Base-by-base conservation (phyloP, 2,797 vertebrate species). In the Labroides dimidiatus region DNA sequence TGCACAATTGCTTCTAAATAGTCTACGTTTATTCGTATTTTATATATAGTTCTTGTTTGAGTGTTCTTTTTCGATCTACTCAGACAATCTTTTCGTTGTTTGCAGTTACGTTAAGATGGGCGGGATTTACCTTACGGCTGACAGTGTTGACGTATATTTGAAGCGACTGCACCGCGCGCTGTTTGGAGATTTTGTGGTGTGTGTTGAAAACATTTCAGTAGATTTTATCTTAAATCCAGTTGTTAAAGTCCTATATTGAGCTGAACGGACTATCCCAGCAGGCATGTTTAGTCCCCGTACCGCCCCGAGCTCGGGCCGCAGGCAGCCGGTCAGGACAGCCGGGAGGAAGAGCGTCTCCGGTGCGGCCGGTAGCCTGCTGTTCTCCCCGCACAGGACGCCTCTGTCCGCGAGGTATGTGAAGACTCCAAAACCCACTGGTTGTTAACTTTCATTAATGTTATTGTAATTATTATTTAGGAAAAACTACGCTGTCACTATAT, bases 231-330 rank as follows among this genome's bases (percentile, higher is more conserved):
- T 33, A 33, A 33, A 33, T 1, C 11, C 37, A 0, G 41, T 3
- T 3, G 16, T 6, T 19, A 5, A 7, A 27, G 1, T 17, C 9
- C 0, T 6, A 0, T 1, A 21, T 68, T 10, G 42, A 33, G 5
- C 57, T 3, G 30, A 0, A 11, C 39, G 6, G 23, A 62, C 23
- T 9, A 20, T 6, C 52, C 12, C 6, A 37, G 57, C 49, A 56
- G 72, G 2, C 27, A 95, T 95, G 94, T 95, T 93, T 17, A 82
- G 72, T 50, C 93, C 94, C 53, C 92, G 93, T 43, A 60, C 66
- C 37, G 84, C 80, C 13, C 70, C 87, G 41, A 66, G 81, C 57
- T 91, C 93, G 44, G 90, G 84, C 36, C 94, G 93, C 63, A 72
- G 93, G 72, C 92, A 87, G 75, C 73, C 86, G 69, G 60, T 76